Percentiles rank a stretch among this genome's conserved stretches.
Evolutionary conservation across 2,113 vertebrate species (phyloP).

Genomic region (Corvus hawaiiensis): DNA sequence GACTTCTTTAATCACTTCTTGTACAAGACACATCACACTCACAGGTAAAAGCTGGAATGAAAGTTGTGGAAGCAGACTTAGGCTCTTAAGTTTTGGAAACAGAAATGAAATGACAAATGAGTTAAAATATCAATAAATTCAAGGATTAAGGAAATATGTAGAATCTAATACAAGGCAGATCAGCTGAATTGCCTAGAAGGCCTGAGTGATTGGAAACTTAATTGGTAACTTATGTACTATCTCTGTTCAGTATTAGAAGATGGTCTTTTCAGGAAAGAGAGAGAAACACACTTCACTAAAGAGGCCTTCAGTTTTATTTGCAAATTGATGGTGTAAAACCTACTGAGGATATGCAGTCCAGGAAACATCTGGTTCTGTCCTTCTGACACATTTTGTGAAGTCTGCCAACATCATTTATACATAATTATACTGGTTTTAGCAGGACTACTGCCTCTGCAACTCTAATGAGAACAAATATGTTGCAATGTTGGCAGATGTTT

Average conservation of each 20-base stretch:
- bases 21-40: fast-evolving
- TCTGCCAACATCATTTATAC: background rate
- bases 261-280: background rate
- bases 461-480: constrained; percentile 13
- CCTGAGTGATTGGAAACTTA: background rate
- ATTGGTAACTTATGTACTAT: background rate
- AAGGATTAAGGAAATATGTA: background rate
- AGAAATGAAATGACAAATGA: background rate
- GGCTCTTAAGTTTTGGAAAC: background rate
- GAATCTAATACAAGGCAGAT: background rate
- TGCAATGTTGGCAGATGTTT: background rate
- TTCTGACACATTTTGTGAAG: background rate
- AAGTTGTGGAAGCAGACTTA: background rate
- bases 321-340: background rate
- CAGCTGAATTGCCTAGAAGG: background rate
- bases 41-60: background rate
- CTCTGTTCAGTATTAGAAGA: background rate
- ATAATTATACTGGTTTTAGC: constrained; percentile 19
- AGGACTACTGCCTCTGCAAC: constrained; percentile 11
- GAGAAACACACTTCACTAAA: background rate
- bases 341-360: background rate
- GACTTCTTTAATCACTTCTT: background rate
- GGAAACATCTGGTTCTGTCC: constrained; percentile 33
- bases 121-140: background rate
- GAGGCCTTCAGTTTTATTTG: background rate